These are phyloP conservation scores for Chiloscyllium punctatum DNA, from an alignment of 2,797 vertebrate species.

Conservation along the genomic window DNA sequence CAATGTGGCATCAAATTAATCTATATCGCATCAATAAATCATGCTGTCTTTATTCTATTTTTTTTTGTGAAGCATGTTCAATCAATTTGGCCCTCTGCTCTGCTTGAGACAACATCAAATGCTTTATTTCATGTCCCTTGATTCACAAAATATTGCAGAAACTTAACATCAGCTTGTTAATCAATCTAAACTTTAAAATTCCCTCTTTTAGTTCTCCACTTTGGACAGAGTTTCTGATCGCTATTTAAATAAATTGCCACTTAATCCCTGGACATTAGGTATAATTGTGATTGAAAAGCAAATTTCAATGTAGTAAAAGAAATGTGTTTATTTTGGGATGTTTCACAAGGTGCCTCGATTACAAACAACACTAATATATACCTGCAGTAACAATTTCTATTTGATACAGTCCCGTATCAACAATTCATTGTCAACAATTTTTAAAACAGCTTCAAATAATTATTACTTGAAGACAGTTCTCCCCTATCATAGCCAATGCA, in stretches of 20 bases:
- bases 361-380: too few species aligned
- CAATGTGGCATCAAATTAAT: slow-evolving; percentile 49
- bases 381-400: too few species aligned
- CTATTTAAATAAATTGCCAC: neutral
- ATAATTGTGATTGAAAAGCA: neutral
- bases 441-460: neutral
- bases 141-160: slow-evolving; percentile 53
- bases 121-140: slow-evolving; percentile 45
- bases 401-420: neutral
- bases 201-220: neutral
- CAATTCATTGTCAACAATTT: neutral
- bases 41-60: slow-evolving; percentile 48
- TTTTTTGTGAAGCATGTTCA: slow-evolving; percentile 46
- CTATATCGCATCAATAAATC: slow-evolving; percentile 51
- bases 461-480: neutral
- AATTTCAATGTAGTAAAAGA: neutral
- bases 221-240: neutral
- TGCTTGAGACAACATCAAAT: slow-evolving; percentile 50
- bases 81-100: slow-evolving; percentile 51
- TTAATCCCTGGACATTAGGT: neutral
- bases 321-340: neutral
- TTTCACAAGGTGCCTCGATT: neutral
- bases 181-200: slow-evolving; percentile 45
- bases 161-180: slow-evolving; percentile 46
- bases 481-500: neutral